Evolutionary conservation across 2,888 invertebrate genomes (phyloP), one percentile per base, ranked within the genome.

Genomic region (Leptogaster cylindrica): DNA sequence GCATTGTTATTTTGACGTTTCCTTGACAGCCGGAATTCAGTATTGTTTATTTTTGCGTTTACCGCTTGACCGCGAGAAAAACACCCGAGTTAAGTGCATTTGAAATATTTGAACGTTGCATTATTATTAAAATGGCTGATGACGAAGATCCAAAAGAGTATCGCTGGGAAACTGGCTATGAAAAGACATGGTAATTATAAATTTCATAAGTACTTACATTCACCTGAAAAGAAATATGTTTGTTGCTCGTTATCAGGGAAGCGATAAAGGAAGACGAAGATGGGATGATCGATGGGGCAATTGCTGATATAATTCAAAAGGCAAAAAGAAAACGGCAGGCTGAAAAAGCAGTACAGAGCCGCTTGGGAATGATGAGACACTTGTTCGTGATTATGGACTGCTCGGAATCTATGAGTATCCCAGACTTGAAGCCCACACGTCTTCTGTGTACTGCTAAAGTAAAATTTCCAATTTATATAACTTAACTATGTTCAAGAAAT

Each of bases 321-420:
- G 94, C 95, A 0, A 93, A 92, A 78, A 85, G 94, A 28, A 90
- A 91, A 77, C 84, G 91, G 0, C 88, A 89, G 70, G 84, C 87
- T 31, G 86, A 89, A 44, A 88, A 89, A 71, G 85, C 86, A 69
- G 87, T 89, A 6, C 91, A 93, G 71, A 89, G 94, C 44, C 88
- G 95, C 67, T 86, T 99, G 28, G 98, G 98, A 33, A 98, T 98
- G 96, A 99, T 99, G 98, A 86, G 99, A 51, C 97, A 99, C 81
- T 80, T 99, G 65, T 93, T 90, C 76, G 81, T 99, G 2, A 87
- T 98, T 18, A 81, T 99, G 2, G 99, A 99, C 80, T 91, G 93
- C 78, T 98, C 98, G 0, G 92, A 93, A 76, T 88, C 95, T 1
- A 99, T 99, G 98, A 87, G 87, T 36, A 92, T 92, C 73, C 96